A percentile compares a stretch with the other conserved stretches of the same genome.
phyloP scores from a whole-genome alignment of 2,888 invertebrate species.

The Athetis lepigone region DNA sequence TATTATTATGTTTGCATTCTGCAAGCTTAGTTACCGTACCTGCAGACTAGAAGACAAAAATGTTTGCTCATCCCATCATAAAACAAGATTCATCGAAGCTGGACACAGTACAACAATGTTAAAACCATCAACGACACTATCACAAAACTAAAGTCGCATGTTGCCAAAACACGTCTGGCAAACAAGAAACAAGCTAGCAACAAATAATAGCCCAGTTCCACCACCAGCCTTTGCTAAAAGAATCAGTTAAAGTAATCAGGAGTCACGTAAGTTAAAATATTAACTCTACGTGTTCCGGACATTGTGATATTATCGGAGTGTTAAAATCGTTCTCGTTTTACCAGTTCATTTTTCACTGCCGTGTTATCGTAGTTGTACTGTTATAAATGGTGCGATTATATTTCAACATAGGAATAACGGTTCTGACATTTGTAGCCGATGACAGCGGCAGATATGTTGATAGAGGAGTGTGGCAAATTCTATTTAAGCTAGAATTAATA shows the following conservation, averaged over 20 bases:
- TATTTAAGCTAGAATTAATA: too few species aligned
- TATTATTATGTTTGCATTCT: too few species aligned
- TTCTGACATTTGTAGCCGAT: conserved; percentile 1
- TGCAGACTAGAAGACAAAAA: too few species aligned
- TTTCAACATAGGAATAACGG: conserved; percentile 13
- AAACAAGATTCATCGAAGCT: too few species aligned
- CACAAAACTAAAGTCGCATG: background rate
- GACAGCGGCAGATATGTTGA: background rate
- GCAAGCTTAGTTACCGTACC: too few species aligned
- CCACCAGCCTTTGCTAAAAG: conserved; percentile 7
- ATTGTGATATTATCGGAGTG: conserved; percentile 62
- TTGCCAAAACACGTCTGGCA: background rate
- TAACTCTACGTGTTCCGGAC: conserved; percentile 62
- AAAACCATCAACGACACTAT: background rate
- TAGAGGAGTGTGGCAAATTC: too few species aligned
- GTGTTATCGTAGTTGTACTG: conserved; percentile 37
- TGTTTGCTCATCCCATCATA: too few species aligned
- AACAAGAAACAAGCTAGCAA: background rate
- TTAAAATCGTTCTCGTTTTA: conserved; percentile 51
- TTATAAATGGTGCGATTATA: conserved; percentile 26
- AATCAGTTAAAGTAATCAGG: conserved; percentile 40
- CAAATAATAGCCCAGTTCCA: background rate
- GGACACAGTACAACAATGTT: background rate
- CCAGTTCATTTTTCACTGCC: conserved; percentile 55
- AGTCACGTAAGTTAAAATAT: conserved; percentile 60